phyloP scores from a whole-genome alignment of 2,888 invertebrate species.

The Reticulitermes lucifugus region DNA sequence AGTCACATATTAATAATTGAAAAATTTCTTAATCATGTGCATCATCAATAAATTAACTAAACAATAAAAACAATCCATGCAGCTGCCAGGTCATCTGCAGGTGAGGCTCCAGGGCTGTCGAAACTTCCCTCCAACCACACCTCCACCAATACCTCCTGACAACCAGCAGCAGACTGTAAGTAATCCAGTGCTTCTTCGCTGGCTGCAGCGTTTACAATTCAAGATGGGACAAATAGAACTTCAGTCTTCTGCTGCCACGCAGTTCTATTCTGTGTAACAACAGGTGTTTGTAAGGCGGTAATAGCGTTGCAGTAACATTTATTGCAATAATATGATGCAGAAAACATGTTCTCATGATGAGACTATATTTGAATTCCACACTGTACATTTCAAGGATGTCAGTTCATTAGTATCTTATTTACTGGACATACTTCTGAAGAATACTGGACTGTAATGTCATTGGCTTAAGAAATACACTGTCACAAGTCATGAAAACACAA shows the following conservation, averaged over 20 bases:
- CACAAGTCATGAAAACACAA: no score
- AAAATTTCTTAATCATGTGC: background rate
- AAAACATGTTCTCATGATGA: no score
- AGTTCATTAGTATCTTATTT: no score
- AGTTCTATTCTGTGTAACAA: constrained; percentile 70
- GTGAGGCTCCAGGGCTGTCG: constrained; percentile 89
- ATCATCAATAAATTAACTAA: background rate
- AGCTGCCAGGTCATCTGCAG: constrained; percentile 91
- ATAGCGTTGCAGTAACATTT: no score
- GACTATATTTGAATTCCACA: no score
- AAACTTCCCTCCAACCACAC: constrained; percentile 77
- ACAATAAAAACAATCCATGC: background rate
- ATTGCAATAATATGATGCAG: no score
- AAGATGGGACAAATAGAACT: constrained; percentile 98
- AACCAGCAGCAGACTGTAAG: constrained; percentile 52
- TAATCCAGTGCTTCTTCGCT: constrained; percentile 75
- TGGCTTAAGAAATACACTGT: no score
- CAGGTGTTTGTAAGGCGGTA: no score
- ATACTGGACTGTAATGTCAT: no score
- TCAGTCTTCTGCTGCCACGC: constrained; percentile 91
- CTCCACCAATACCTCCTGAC: constrained; percentile 60
- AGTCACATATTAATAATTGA: background rate
- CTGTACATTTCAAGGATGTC: no score
- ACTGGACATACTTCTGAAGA: no score
- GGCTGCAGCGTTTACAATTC: constrained; percentile 94